Base-by-base conservation (phyloP, 1,140 invertebrate species). In the Tachypleus tridentatus region DNA sequence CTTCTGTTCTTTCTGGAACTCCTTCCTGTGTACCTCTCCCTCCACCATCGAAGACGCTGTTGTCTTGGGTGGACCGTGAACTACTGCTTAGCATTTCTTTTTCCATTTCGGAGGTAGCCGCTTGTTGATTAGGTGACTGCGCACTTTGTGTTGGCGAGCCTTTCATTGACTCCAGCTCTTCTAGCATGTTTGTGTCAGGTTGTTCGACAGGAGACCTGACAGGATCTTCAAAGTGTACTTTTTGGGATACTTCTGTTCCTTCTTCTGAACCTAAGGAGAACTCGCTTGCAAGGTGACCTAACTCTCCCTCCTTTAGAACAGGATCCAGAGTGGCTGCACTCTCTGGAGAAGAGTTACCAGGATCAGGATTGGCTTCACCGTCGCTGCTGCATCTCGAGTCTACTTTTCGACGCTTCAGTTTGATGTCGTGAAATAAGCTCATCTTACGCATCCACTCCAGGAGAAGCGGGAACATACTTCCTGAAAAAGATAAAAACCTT, bases 381-480 rank as follows among this genome's bases (percentile, higher is more conserved):
- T 93, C 90, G 81, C 89, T 92, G 80, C 89, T 92, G 84, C 90
- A 69, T 66, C 70, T 70, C 58, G 7, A 64, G 92, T 83, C 53
- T n/a, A 54, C 53, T n/a, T 54, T 54, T n/a, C 53, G 53, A 54
- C 92, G 86, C 85, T 96, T 96, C 79, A 96, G 84, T 85, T 96
- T 95, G 82, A 95, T 86, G 83, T 95, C 91, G 87, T 95, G 91
- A 84, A 95, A 95, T 82, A 96, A 88, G 86, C 92, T 95, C 93
- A 96, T 96, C 83, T 90, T 92, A 57, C 63, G 61, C 88, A 82
- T 88, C 86, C 84, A 88, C 88, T 62, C n/a, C 52, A 64, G 63
- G 84, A 88, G 91, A 83, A 92, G 88, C 7, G n/a, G 53, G 86
- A 90, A 92, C 90, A 93, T 93, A 89, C 91, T 92, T 91, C 89